These are phyloP conservation scores for Harpagoxenus sublaevis DNA, from an alignment of 2,888 invertebrate species.

Conservation along the genomic window DNA sequence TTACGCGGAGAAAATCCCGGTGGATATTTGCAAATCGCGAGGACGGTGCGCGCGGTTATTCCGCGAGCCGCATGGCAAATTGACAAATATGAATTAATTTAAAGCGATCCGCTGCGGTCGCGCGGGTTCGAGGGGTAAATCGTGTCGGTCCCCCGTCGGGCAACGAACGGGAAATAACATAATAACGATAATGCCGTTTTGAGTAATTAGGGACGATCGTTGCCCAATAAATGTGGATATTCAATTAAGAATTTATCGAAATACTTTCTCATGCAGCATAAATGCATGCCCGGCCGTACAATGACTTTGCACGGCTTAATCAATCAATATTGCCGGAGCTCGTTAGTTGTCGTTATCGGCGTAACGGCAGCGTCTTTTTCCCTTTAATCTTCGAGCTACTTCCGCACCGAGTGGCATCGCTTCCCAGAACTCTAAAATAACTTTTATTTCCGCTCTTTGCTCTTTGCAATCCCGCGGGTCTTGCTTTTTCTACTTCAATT, in stretches of 20 bases:
- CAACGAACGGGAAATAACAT: conserved; percentile 27
- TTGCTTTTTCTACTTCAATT: neutral
- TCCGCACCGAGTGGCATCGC: conserved; percentile 17
- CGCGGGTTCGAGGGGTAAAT: neutral
- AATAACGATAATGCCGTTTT: conserved; percentile 34
- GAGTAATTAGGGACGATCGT: conserved; percentile 38
- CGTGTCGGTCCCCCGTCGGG: neutral
- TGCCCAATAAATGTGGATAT: conserved; percentile 12
- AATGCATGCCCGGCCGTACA: conserved; percentile 30
- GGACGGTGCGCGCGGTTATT: neutral
- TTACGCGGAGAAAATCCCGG: neutral
- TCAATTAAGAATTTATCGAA: conserved; percentile 46
- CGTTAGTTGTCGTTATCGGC: conserved; percentile 27
- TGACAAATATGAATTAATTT: conserved; percentile 49
- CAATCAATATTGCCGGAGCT: conserved; percentile 56
- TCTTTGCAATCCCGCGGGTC: neutral
- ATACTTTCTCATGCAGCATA: conserved; percentile 39
- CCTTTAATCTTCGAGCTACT: conserved; percentile 31
- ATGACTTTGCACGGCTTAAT: conserved; percentile 30
- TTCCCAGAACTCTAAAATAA: conserved; percentile 25
- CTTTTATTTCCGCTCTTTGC: conserved; percentile 15
- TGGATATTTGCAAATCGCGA: neutral
- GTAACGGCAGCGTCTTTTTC: neutral
- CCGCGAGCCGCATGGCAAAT: conserved; percentile 8
- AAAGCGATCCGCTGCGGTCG: conserved; percentile 35